These are phyloP conservation scores for Buphagus erythrorhynchus DNA, from an alignment of 2,797 vertebrate species.

Conservation along the genomic window DNA sequence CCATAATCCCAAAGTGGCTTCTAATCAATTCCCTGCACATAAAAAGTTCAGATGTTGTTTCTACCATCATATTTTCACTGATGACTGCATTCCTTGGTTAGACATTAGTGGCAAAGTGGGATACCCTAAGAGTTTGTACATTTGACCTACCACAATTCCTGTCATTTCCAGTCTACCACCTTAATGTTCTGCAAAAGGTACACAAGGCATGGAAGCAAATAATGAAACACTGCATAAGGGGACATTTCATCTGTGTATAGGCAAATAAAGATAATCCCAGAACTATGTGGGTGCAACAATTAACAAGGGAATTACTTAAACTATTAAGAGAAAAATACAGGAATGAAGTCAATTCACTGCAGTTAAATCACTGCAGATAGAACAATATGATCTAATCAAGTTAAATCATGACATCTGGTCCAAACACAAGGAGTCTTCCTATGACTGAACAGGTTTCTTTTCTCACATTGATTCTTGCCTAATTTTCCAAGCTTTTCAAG, in stretches of 20 bases:
- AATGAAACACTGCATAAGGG: not conserved
- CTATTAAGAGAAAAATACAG: not conserved
- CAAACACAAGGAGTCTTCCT: not conserved
- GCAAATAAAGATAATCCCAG: not conserved
- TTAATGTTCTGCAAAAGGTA: not conserved
- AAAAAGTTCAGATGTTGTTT: not conserved
- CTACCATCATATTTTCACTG: not conserved
- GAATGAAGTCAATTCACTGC: not conserved
- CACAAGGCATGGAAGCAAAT: not conserved
- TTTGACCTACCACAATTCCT: not conserved
- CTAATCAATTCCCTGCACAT: not conserved
- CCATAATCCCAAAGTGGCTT: not conserved
- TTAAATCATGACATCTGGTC: fast-evolving
- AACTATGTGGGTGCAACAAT: not conserved
- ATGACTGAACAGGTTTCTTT: not conserved
- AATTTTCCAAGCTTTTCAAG: not conserved
- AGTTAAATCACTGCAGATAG: not conserved
- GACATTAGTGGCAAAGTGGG: not conserved
- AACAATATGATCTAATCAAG: not conserved
- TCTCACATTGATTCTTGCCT: not conserved
- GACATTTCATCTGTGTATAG: fast-evolving
- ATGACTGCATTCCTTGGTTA: not conserved
- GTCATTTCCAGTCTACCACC: not conserved
- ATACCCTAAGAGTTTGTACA: not conserved
- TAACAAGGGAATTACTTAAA: not conserved